These are phyloP conservation scores for Cyrtodaria siliqua DNA, from an alignment of 2,888 invertebrate species.

Conservation along the genomic window DNA sequence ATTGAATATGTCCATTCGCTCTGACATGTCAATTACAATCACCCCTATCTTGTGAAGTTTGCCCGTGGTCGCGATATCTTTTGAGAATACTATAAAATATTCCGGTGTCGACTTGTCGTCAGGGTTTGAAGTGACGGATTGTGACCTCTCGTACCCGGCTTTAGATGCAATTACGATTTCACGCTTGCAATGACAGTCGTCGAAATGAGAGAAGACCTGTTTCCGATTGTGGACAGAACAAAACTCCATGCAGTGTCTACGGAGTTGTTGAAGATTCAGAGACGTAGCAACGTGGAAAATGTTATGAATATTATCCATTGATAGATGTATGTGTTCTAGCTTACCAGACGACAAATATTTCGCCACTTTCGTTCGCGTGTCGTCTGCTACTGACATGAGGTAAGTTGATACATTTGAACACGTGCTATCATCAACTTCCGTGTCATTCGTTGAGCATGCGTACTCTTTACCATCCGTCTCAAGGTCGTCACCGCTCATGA, in stretches of 20 bases:
- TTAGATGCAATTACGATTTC: conserved; percentile 26
- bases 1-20: conserved; percentile 36
- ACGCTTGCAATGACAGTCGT: conserved; percentile 32
- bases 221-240: conserved; percentile 25
- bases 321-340: conserved; percentile 26
- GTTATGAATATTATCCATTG: conserved; percentile 44
- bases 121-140: conserved; percentile 37
- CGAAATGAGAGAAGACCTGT: conserved; percentile 22
- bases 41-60: conserved; percentile 31
- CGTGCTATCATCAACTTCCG: neutral
- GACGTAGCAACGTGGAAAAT: conserved; percentile 48
- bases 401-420: conserved; percentile 25
- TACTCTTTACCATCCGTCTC: neutral
- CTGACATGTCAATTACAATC: conserved; percentile 45
- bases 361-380: conserved; percentile 30
- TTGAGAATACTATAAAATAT: conserved; percentile 48
- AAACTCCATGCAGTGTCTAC: conserved; percentile 37
- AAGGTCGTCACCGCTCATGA: conserved; percentile 1
- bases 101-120: conserved; percentile 44
- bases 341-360: conserved; percentile 53
- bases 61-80: conserved; percentile 7
- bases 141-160: conserved; percentile 38
- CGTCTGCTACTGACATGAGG: conserved; percentile 33
- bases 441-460: neutral
- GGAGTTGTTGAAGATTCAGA: conserved; percentile 43